phyloP scores from a whole-genome alignment of 2,888 invertebrate genomes.

The Meandrusa payeni region DNA sequence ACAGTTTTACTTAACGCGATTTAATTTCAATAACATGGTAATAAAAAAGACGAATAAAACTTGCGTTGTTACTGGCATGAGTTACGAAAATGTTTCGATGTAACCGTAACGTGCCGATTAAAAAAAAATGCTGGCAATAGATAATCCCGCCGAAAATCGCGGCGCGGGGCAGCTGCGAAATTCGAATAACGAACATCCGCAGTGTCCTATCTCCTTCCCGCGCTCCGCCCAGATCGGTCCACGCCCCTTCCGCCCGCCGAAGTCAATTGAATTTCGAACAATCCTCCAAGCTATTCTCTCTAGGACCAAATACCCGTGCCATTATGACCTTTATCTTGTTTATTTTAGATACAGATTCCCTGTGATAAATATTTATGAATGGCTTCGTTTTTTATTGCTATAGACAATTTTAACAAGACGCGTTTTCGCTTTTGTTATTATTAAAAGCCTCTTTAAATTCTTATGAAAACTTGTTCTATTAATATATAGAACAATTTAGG shows the following conservation, averaged over 20 bases:
- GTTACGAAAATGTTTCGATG: too few relatives aligned
- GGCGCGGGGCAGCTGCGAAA: conserved; percentile 36
- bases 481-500: too few relatives aligned
- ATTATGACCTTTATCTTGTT: conserved; percentile 25
- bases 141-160: conserved; percentile 30
- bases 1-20: too few relatives aligned
- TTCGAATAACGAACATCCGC: conserved; percentile 43
- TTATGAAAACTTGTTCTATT: too few relatives aligned
- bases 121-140: conserved; percentile 19
- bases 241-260: conserved; percentile 69
- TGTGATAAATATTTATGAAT: neutral
- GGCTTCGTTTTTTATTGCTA: neutral
- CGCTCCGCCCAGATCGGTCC: conserved; percentile 61
- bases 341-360: conserved; percentile 10
- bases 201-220: conserved; percentile 67
- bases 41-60: too few relatives aligned
- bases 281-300: conserved; percentile 34
- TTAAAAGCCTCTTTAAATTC: too few relatives aligned
- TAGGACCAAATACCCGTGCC: conserved; percentile 26
- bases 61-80: too few relatives aligned
- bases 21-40: too few relatives aligned
- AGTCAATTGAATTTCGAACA: conserved; percentile 60
- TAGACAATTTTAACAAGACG: conserved; percentile 8
- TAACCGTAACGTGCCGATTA: neutral
- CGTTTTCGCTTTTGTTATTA: conserved; percentile 4